Evolutionary conservation across 2,797 vertebrate species (phyloP).

Genomic region (Takifugu rubripes): DNA sequence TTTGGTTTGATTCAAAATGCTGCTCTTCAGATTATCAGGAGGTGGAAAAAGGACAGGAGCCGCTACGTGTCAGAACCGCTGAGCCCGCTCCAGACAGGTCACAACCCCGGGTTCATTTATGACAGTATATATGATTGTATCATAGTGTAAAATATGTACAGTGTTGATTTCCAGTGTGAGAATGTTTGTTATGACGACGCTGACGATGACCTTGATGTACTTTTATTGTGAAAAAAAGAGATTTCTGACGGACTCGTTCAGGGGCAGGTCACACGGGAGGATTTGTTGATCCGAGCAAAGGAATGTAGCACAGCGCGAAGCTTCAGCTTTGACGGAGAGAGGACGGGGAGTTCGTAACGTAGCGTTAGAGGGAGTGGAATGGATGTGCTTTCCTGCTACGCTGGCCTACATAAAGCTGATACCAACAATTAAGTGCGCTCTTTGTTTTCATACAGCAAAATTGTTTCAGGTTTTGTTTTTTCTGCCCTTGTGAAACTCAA

Average conservation of each 20-base stretch:
- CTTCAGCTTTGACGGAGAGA: conserved; percentile 70
- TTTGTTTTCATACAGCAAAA: neutral
- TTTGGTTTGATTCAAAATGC: conserved; percentile 11
- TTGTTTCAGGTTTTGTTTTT: no score
- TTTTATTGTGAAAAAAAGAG: conserved; percentile 75
- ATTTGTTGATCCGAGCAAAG: conserved; percentile 65
- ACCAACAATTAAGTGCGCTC: conserved; percentile 17
- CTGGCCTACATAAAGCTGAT: conserved; percentile 23
- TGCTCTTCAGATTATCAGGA: conserved; percentile 33
- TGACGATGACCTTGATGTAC: conserved; percentile 70
- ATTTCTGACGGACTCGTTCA: conserved; percentile 62
- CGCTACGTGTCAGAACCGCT: conserved; percentile 50
- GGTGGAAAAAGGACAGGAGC: conserved; percentile 36
- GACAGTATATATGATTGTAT: conserved; percentile 78
- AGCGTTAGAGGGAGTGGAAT: conserved; percentile 67
- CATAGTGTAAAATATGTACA: conserved; percentile 84
- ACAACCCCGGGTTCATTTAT: conserved; percentile 50
- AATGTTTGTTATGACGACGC: conserved; percentile 79
- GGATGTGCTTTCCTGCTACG: conserved; percentile 37
- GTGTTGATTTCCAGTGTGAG: conserved; percentile 79
- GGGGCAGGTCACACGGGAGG: conserved; percentile 47
- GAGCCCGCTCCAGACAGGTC: conserved; percentile 52
- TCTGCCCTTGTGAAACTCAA: no score
- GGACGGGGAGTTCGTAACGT: conserved; percentile 68
- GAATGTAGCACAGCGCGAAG: conserved; percentile 79